These are phyloP conservation scores for Odobenus rosmarus DNA, from an alignment of 2,113 vertebrate species.

Conservation along the genomic window DNA sequence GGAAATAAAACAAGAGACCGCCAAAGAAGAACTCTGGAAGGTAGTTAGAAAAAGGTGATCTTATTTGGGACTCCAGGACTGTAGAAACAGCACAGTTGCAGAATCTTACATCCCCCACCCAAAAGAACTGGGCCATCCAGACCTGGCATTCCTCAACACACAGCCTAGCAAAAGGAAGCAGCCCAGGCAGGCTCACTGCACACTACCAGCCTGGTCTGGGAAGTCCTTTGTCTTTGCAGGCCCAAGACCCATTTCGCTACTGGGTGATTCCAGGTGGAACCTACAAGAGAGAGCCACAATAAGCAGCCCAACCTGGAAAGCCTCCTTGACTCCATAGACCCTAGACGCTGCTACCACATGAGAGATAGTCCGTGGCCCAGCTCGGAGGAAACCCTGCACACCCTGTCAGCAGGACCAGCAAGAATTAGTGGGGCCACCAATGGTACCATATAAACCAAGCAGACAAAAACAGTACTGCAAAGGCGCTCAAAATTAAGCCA, in stretches of 20 bases:
- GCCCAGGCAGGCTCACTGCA: fast-evolving
- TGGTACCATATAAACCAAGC: not conserved
- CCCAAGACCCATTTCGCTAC: not conserved
- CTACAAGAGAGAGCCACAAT: not conserved
- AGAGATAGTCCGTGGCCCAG: not conserved
- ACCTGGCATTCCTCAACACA: not conserved
- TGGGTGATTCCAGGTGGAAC: not conserved
- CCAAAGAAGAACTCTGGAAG: not conserved
- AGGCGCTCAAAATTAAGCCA: not conserved
- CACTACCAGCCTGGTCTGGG: not conserved
- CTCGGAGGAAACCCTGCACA: not conserved
- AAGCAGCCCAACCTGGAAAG: not conserved
- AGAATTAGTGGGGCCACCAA: not conserved
- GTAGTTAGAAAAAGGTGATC: not conserved
- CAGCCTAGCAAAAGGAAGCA: not conserved
- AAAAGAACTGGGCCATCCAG: not conserved
- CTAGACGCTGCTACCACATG: not conserved
- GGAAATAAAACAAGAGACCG: not conserved
- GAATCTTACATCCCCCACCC: not conserved
- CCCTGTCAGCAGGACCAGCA: not conserved
- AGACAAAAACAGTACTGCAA: not conserved
- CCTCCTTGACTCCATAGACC: not conserved
- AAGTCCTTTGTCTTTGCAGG: not conserved
- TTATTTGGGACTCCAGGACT: not conserved
- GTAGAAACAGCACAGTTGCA: not conserved